These are phyloP conservation scores for Indicator maculatus DNA, from an alignment of 2,113 vertebrate species.

Conservation along the genomic window DNA sequence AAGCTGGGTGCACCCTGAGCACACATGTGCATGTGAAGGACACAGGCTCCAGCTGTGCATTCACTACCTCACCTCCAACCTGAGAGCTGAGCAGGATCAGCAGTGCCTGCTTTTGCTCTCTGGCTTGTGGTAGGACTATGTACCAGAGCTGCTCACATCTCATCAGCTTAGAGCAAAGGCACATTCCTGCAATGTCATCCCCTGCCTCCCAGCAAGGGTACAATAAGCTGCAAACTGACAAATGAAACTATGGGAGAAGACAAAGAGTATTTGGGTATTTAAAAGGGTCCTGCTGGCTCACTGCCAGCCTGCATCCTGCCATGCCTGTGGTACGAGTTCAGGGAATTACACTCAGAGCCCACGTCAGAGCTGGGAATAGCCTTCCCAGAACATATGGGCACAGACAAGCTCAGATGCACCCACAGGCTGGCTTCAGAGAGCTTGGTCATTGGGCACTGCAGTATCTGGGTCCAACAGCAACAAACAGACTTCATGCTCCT, in stretches of 20 bases:
- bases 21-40: no score
- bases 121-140: fast-evolving
- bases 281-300: background rate
- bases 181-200: background rate
- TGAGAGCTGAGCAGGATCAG: background rate
- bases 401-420: fast-evolving
- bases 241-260: background rate
- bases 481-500: fast-evolving
- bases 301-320: background rate
- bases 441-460: fast-evolving
- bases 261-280: background rate
- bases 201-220: background rate
- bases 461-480: background rate
- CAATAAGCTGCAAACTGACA: background rate
- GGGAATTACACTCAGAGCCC: background rate
- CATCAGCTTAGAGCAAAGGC: background rate
- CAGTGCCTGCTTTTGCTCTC: background rate
- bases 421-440: background rate
- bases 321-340: background rate
- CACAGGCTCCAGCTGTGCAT: no score
- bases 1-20: background rate
- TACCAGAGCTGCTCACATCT: background rate
- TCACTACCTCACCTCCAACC: no score
- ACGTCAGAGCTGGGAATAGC: background rate
- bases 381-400: background rate